Base-by-base conservation (phyloP, 1,140 invertebrate species). In the Leguminivora glycinivorella region DNA sequence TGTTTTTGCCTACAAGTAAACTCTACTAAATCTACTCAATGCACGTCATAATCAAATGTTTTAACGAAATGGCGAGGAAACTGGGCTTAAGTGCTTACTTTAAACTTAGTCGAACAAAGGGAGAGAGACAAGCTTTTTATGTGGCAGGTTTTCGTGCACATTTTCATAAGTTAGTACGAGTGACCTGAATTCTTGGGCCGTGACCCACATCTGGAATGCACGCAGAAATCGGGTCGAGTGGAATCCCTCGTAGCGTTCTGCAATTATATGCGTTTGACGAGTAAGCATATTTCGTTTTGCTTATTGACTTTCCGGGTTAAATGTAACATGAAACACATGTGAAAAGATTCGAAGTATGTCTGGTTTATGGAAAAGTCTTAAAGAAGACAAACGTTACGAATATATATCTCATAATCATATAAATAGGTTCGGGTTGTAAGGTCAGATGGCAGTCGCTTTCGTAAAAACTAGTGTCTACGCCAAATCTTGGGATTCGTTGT, bases 131-230 rank as follows among this genome's bases (percentile, higher is more conserved):
- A 63, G 3, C 25, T 63, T 63, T 26, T 63, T n/a, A 6, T 63
- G 26, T 29, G 26, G 31, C 58, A 29, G 14, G 26, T 63, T 63
- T 29, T 17, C 26, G 58, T 31, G 58, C 10, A 29, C 58, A 63
- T 63, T 63, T 63, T 29, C 58, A 63, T 63, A 63, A 63, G 58
- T 63, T 63, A 34, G 58, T 34, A 29, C n/a, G 4, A 7, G 58
- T 29, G 58, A 29, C 58, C 58, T 63, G 29, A 63, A 63, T 63
- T 31, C 58, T 26, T n/a, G 17, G 26, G 58, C 58, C 58, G 26
- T 63, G 58, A 63, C 58, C 58, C 29, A 63, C 26, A 63, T 63
- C 17, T n/a, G 58, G 58, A 63, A 26, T 63, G 58, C 58, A 58
- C 22, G 56, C 56, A 63, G 17, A 63, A 63, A 63, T 63, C 29